These are phyloP conservation scores for Andrena fulva DNA, from an alignment of 2,888 invertebrate genomes.

Conservation along the genomic window DNA sequence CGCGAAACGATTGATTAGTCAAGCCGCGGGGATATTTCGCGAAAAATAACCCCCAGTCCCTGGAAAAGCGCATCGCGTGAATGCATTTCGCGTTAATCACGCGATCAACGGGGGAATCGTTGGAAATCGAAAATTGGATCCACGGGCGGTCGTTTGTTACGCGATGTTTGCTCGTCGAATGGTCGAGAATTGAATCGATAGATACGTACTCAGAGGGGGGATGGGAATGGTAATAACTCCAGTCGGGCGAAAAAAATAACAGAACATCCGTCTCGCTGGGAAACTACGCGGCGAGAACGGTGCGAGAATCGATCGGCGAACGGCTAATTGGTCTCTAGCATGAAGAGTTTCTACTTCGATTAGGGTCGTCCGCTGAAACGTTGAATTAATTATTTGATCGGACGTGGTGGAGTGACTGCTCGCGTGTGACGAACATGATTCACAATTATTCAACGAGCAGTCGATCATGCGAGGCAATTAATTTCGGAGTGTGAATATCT, in stretches of 20 bases:
- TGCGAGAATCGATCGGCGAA: not conserved
- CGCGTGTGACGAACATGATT: not conserved
- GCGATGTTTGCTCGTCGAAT: slow-evolving; percentile 6
- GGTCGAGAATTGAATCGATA: slow-evolving; percentile 12
- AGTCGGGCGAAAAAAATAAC: not conserved
- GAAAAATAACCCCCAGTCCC: not conserved
- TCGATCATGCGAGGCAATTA: not conserved
- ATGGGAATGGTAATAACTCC: slow-evolving; percentile 26
- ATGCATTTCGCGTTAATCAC: not conserved
- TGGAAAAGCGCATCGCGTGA: not conserved
- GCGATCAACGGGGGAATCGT: not conserved
- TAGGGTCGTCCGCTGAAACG: slow-evolving; percentile 7
- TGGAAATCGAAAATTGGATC: not conserved
- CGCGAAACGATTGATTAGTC: not conserved
- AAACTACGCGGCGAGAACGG: not conserved
- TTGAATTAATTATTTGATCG: slow-evolving; percentile 20
- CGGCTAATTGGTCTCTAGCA: slow-evolving; percentile 13
- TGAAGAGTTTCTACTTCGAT: slow-evolving; percentile 27
- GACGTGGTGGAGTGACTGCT: not conserved
- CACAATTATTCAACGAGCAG: not conserved
- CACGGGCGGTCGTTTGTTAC: not conserved
- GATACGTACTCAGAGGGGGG: not conserved
- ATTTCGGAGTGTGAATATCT: not conserved
- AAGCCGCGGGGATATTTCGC: not conserved
- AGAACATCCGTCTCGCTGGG: not conserved